A percentile compares a stretch with the other conserved stretches of the same genome.
Conservation (phyloP, 2,797 vertebrate species). For the Martes flavigula region DNA sequence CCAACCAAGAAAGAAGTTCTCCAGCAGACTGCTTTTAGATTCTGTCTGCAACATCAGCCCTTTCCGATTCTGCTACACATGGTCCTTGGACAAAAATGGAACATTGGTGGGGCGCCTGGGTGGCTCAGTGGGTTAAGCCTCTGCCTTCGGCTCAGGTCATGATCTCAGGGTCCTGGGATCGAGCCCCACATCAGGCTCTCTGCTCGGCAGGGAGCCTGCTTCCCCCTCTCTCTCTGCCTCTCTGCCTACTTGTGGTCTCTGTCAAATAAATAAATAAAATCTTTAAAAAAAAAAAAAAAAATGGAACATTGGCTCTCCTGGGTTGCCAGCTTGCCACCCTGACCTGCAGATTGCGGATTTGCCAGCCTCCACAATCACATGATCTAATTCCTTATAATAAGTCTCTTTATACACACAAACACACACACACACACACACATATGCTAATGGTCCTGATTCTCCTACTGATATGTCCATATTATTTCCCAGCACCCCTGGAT, state of each 20-base stretch:
- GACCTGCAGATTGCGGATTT: background rate
- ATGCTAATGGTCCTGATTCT: background rate
- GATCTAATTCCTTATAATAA: background rate
- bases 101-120: no score
- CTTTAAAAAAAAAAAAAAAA: no score
- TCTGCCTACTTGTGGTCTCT: no score
- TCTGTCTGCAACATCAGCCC: background rate
- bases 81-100: background rate
- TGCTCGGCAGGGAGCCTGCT: no score
- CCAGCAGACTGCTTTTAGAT: background rate
- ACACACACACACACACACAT: background rate
- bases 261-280: no score
- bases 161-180: no score
- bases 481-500: background rate
- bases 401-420: background rate
- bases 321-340: no score
- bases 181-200: no score
- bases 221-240: no score
- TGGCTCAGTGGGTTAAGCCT: no score
- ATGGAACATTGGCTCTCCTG: background rate
- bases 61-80: background rate
- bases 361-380: background rate
- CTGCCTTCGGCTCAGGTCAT: no score
- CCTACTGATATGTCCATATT: background rate
- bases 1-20: background rate